A percentile compares a stretch with the other conserved stretches of the same genome.
Evolutionary conservation across 1,140 invertebrate genomes (phyloP).

Genomic region (Trichoplusia ni): DNA sequence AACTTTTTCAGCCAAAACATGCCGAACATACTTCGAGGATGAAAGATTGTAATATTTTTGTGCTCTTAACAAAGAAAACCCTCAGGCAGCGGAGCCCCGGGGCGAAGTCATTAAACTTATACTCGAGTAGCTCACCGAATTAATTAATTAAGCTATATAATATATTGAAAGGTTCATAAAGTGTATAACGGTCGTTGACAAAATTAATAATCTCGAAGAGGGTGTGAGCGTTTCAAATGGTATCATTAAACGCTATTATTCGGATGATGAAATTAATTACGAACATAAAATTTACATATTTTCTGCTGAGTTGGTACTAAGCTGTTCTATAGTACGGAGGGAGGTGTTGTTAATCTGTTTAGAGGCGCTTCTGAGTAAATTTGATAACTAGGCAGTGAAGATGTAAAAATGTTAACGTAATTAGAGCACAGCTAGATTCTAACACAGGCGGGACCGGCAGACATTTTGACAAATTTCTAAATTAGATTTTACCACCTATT

Average conservation of each 20-base stretch:
- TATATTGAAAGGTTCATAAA: constrained; percentile 44
- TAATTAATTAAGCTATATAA: constrained; percentile 40
- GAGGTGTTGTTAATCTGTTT: background rate
- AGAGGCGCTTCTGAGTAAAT: background rate
- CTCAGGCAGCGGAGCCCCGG: too few species aligned
- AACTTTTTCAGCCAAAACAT: too few species aligned
- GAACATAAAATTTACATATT: constrained; percentile 39
- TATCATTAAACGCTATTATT: constrained; percentile 38
- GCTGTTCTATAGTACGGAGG: background rate
- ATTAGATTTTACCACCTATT: too few species aligned
- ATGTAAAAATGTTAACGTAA: too few species aligned
- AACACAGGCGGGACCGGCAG: too few species aligned
- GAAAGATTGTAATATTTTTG: background rate
- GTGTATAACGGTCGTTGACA: constrained; percentile 37
- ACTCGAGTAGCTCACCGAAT: constrained; percentile 24
- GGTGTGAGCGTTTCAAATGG: constrained; percentile 31
- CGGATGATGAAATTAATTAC: constrained; percentile 35
- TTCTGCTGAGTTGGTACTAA: background rate
- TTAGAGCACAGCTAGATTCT: too few species aligned
- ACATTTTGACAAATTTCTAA: too few species aligned
- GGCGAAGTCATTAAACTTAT: constrained; percentile 29
- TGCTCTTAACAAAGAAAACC: background rate
- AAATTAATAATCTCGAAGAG: constrained; percentile 46
- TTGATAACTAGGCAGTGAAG: too few species aligned
- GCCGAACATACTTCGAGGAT: too few species aligned